phyloP scores from a whole-genome alignment of 2,797 vertebrate species.

The Mycteria americana region DNA sequence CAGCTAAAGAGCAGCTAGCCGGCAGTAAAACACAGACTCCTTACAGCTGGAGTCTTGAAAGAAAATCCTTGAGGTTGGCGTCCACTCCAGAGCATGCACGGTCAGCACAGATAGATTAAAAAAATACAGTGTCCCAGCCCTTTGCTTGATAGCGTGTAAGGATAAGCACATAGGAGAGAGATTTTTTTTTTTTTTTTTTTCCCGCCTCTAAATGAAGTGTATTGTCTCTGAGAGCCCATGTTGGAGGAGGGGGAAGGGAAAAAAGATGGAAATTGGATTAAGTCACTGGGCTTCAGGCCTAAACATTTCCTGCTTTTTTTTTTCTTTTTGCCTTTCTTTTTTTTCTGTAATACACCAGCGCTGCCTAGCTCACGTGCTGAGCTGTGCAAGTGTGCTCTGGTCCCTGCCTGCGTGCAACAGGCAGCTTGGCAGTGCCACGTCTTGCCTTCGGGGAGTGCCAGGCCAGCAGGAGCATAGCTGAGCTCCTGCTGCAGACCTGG shows the following conservation, averaged over 20 bases:
- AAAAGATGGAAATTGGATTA: conserved; percentile 54
- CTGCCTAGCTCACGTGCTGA: neutral
- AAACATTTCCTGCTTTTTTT: conserved; percentile 36
- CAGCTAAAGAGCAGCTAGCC: neutral
- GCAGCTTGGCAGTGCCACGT: neutral
- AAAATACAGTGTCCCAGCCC: neutral
- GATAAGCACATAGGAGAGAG: neutral
- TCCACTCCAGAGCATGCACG: neutral
- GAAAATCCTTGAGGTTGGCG: neutral
- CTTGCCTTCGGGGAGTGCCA: neutral
- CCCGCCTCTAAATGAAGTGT: neutral
- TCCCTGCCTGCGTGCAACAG: neutral
- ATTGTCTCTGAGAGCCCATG: neutral
- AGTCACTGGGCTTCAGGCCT: conserved; percentile 54
- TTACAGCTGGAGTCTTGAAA: neutral
- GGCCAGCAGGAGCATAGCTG: neutral
- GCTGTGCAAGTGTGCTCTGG: neutral
- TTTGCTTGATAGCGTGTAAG: neutral
- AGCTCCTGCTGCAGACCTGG: neutral
- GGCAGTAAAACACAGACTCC: neutral
- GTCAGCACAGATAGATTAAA: neutral
- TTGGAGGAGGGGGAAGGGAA: conserved; percentile 33
- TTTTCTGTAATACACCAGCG: neutral
- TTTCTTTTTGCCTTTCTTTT: neutral
- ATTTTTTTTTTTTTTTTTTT: neutral